A percentile compares a stretch with the other conserved stretches of the same genome.
Conservation (phyloP, 2,888 invertebrate genomes). For the Plebejus argus region DNA sequence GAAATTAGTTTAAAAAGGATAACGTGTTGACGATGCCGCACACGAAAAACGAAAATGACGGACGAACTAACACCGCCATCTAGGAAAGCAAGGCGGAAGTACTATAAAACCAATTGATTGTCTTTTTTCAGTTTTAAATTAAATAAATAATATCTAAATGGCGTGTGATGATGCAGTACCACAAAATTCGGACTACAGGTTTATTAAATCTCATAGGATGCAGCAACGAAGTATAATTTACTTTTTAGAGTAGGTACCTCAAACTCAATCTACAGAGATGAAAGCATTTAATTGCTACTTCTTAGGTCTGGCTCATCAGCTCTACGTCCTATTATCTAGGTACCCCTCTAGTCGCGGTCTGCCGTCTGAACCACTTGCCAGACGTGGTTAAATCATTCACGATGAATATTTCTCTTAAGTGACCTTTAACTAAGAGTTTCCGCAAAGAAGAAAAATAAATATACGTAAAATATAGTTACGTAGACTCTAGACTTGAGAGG, state of each 20-base stretch:
- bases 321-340: slow-evolving; percentile 1
- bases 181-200: too few relatives aligned
- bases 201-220: too few relatives aligned
- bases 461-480: background rate
- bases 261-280: background rate
- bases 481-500: background rate
- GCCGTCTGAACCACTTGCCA: slow-evolving; percentile 1
- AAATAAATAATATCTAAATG: too few relatives aligned
- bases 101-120: too few relatives aligned
- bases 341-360: background rate
- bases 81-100: too few relatives aligned
- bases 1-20: too few relatives aligned
- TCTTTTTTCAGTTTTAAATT: too few relatives aligned
- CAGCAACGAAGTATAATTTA: too few relatives aligned
- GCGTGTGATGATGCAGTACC: too few relatives aligned
- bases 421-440: background rate
- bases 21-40: too few relatives aligned
- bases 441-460: background rate
- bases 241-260: background rate
- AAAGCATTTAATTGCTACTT: background rate
- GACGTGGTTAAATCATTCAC: background rate
- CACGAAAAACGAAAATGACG: too few relatives aligned
- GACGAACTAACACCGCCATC: too few relatives aligned
- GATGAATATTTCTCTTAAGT: background rate
- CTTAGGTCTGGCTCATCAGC: background rate